phyloP scores from a whole-genome alignment of 2,888 invertebrate species.

The Agrilus biguttatus region DNA sequence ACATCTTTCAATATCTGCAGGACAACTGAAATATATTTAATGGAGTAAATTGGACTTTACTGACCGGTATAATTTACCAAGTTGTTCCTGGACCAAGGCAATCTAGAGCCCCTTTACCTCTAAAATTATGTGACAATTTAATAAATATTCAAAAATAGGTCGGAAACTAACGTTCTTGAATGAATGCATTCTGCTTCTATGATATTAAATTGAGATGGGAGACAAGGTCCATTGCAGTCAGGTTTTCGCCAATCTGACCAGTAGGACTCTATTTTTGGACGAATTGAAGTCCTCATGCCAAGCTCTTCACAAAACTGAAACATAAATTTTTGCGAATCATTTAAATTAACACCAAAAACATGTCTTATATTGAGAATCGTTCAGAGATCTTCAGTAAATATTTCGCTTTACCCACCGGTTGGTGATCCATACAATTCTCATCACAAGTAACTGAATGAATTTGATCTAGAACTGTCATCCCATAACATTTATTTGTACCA shows the following conservation, averaged over 20 bases:
- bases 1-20: slow-evolving; percentile 15
- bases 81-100: slow-evolving; percentile 30
- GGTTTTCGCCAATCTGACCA: slow-evolving; percentile 28
- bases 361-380: too few species aligned
- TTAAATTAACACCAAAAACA: too few species aligned
- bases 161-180: slow-evolving; percentile 24
- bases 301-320: slow-evolving; percentile 31
- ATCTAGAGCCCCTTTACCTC: slow-evolving; percentile 23
- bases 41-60: background rate
- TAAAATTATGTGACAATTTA: too few species aligned
- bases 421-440: slow-evolving; percentile 22
- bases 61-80: slow-evolving; percentile 19
- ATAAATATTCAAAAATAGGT: slow-evolving; percentile 2
- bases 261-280: slow-evolving; percentile 20
- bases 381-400: too few species aligned
- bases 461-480: slow-evolving; percentile 20
- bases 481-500: slow-evolving; percentile 23
- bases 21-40: slow-evolving; percentile 16
- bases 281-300: slow-evolving; percentile 18
- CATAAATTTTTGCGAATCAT: too few species aligned
- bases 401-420: slow-evolving; percentile 26
- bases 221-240: slow-evolving; percentile 13
- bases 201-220: slow-evolving; percentile 15
- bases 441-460: slow-evolving; percentile 27
- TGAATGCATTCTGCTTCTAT: slow-evolving; percentile 25